Percentiles rank a stretch among this genome's conserved stretches.
Evolutionary conservation across 2,797 vertebrate species (phyloP).

Genomic region (Paramormyrops hopkinsi): DNA sequence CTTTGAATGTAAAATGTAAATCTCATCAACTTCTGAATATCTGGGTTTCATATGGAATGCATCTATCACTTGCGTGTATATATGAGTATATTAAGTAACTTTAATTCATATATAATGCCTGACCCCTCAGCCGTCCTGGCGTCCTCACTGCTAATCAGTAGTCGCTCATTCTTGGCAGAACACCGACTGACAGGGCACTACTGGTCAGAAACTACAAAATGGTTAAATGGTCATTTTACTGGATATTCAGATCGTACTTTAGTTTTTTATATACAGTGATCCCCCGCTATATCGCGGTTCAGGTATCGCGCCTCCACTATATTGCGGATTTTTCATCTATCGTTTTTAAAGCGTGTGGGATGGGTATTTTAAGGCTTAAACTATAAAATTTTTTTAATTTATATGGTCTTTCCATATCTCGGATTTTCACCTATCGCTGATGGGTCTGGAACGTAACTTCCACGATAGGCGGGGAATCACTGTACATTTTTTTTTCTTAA

Average conservation of each 20-base stretch:
- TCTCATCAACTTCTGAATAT: background rate
- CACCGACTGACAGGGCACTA: too few species aligned
- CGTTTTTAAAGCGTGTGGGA: too few species aligned
- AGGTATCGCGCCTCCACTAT: too few species aligned
- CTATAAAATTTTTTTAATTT: too few species aligned
- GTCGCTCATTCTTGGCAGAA: background rate
- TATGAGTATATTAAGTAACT: background rate
- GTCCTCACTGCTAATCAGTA: background rate
- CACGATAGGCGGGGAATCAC: background rate
- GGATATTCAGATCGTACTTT: too few species aligned
- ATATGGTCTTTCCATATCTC: too few species aligned
- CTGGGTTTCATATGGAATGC: background rate
- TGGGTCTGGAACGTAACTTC: background rate
- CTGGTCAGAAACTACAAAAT: too few species aligned
- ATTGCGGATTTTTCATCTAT: background rate
- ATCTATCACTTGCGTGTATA: background rate
- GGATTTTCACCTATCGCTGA: background rate
- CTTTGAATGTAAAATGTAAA: background rate
- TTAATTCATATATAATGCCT: background rate
- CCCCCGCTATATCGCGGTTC: background rate
- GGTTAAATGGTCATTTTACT: too few species aligned
- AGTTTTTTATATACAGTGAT: background rate
- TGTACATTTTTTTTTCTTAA: too few species aligned
- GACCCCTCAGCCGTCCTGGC: background rate
- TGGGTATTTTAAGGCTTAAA: too few species aligned